Evolutionary conservation across 2,888 invertebrate genomes (phyloP), one percentile per base, ranked within the genome.

Genomic region (Agrochola litura): DNA sequence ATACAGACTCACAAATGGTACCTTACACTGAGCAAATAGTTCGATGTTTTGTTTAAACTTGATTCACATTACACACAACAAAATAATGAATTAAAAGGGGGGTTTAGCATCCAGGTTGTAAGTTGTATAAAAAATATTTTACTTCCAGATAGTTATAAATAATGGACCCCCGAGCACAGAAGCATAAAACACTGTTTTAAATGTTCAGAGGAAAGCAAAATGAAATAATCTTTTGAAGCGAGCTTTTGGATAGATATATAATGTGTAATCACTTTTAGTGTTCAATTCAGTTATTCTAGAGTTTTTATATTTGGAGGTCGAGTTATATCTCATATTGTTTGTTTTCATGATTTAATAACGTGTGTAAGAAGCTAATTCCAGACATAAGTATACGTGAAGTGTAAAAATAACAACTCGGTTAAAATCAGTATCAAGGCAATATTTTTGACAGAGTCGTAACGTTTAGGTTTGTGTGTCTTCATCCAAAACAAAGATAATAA

Each of bases 231-330:
- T 41, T 56, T 37, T 16, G 12, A 56, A 56, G 12, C 4, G n/a
- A 68, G 10, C 4, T 69, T 41, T 25, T 4, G 37, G n/a, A 70
- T 70, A 22, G 1, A 19, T n/a, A 6, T 37, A 37, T 37, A 3
- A 37, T 37, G 16, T 25, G 14, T 16, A 41, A n/a, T 6, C 54
- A 41, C 25, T n/a, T 67, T 79, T n/a, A 77, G 25, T 71, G 49
- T 83, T 82, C 37, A 37, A 77, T 65, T 77, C 10, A 52, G 67
- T 68, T 65, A 74, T 83, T 71, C 25, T 84, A 43, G 52, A 75
- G 16, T 71, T 66, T 49, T 56, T 66, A 60, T 68, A 64, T 74
- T 68, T 68, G 49, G 54, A 82, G 74, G 80, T 64, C 80, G 70
- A 60, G 22, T 46, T 25, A 65, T 66, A 64, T 70, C n/a, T 37